A percentile compares a stretch with the other conserved stretches of the same genome.
Evolutionary conservation across 2,888 invertebrate genomes (phyloP).

Genomic region (Erpobdella octoculata): DNA sequence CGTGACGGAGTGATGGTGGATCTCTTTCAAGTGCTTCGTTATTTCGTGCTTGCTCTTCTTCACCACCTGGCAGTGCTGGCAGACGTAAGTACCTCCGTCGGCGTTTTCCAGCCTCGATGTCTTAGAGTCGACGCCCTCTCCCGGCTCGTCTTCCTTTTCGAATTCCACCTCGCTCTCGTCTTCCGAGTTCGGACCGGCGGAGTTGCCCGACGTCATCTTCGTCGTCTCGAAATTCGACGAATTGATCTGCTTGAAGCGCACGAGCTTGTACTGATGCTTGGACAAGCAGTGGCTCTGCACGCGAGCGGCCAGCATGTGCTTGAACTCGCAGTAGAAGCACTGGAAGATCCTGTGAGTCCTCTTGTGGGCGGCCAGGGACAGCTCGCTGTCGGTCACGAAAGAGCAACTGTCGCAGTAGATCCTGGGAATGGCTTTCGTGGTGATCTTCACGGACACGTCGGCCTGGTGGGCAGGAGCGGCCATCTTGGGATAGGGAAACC

Average conservation of each 20-base stretch:
- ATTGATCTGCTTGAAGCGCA: slow-evolving; percentile 30
- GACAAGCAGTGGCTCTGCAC: slow-evolving; percentile 30
- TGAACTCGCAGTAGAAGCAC: slow-evolving; percentile 32
- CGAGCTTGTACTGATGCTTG: slow-evolving; percentile 18
- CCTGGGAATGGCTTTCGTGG: slow-evolving; percentile 11
- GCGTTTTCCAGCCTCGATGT: background rate
- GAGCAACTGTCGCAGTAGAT: slow-evolving; percentile 28
- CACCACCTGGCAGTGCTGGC: slow-evolving; percentile 26
- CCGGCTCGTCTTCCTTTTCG: background rate
- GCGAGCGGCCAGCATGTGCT: slow-evolving; percentile 28
- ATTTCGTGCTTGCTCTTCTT: slow-evolving; percentile 23
- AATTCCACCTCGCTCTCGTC: slow-evolving; percentile 8
- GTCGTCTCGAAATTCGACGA: background rate
- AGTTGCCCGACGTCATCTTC: background rate
- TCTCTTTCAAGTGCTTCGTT: slow-evolving; percentile 9
- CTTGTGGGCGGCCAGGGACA: slow-evolving; percentile 28
- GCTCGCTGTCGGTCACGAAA: slow-evolving; percentile 28
- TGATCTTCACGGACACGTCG: background rate
- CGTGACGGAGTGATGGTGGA: background rate
- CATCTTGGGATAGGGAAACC: slow-evolving; percentile 10
- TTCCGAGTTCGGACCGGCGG: background rate
- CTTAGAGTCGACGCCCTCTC: background rate
- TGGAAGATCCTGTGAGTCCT: slow-evolving; percentile 28
- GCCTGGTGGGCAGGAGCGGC: background rate
- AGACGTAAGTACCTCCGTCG: slow-evolving; percentile 20